Percentiles rank a stretch among this genome's conserved stretches.
phyloP scores from a whole-genome alignment of 2,797 vertebrate species.

The Leontocebus nigricollis region DNA sequence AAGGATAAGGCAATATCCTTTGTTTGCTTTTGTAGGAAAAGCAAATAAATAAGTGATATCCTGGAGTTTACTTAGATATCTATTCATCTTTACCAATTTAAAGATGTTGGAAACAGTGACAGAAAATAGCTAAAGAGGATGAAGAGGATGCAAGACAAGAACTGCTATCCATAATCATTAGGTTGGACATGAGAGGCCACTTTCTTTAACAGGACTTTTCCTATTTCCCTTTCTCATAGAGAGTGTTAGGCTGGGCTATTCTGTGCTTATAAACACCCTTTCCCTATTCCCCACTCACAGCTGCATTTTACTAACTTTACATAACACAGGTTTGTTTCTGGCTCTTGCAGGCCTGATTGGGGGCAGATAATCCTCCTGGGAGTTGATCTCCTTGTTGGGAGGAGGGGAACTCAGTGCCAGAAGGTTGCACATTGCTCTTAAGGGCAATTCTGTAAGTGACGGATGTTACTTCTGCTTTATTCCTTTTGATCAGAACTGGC shows the following conservation, averaged over 20 bases:
- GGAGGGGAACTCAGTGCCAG: not conserved
- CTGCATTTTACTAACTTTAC: not conserved
- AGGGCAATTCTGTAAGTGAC: not conserved
- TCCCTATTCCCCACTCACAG: fast-evolving
- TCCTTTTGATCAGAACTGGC: not conserved
- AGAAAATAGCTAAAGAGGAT: not conserved
- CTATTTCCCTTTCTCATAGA: not conserved
- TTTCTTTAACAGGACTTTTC: not conserved
- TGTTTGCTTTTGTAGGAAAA: not conserved
- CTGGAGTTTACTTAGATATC: not conserved
- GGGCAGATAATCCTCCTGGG: not conserved
- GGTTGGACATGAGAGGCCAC: not conserved
- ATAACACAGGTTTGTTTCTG: not conserved
- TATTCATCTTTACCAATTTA: not conserved
- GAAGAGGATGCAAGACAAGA: not conserved
- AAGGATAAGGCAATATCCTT: not conserved
- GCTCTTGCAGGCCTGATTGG: not conserved
- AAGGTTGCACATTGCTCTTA: not conserved
- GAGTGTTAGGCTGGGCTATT: not conserved
- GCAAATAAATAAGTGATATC: not conserved
- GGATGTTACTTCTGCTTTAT: not conserved
- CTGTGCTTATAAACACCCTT: not conserved
- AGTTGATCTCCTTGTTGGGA: not conserved
- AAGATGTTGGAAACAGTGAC: not conserved
- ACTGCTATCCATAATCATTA: not conserved